A percentile compares a stretch with the other conserved stretches of the same genome.
These are phyloP conservation scores for Phasia obesa DNA, from an alignment of 2,888 invertebrate genomes.

Conservation along the genomic window DNA sequence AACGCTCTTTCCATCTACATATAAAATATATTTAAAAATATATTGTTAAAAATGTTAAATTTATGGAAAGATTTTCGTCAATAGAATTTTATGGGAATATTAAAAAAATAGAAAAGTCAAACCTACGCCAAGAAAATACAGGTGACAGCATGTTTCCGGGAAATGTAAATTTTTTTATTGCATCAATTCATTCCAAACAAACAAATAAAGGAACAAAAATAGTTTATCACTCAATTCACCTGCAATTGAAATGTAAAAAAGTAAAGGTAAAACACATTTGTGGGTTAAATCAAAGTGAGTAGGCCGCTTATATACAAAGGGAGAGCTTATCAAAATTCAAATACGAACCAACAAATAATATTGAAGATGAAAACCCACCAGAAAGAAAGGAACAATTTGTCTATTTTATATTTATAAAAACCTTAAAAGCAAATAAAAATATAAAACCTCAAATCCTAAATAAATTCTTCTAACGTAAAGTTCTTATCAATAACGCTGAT, in stretches of 20 bases:
- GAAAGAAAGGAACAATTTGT: background rate
- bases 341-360: conserved; percentile 57
- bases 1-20: too few species aligned
- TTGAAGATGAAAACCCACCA: conserved; percentile 11
- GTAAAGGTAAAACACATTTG: conserved; percentile 12
- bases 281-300: conserved; percentile 37
- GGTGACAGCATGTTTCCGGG: conserved; percentile 52
- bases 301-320: background rate
- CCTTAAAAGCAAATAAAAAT: background rate
- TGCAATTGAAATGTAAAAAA: conserved; percentile 3
- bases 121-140: background rate
- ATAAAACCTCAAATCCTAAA: conserved; percentile 40
- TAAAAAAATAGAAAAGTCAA: conserved; percentile 22
- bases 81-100: conserved; percentile 26
- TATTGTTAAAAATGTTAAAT: background rate
- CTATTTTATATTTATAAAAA: conserved; percentile 28
- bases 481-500: conserved; percentile 36
- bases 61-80: conserved; percentile 26
- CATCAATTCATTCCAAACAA: conserved; percentile 29
- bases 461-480: conserved; percentile 26
- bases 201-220: background rate
- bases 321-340: conserved; percentile 61
- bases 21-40: too few species aligned
- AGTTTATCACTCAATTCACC: conserved; percentile 44
- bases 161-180: conserved; percentile 52